Evolutionary conservation across 2,797 vertebrate genomes (phyloP).

Genomic region (Micropoecilia bifurca): DNA sequence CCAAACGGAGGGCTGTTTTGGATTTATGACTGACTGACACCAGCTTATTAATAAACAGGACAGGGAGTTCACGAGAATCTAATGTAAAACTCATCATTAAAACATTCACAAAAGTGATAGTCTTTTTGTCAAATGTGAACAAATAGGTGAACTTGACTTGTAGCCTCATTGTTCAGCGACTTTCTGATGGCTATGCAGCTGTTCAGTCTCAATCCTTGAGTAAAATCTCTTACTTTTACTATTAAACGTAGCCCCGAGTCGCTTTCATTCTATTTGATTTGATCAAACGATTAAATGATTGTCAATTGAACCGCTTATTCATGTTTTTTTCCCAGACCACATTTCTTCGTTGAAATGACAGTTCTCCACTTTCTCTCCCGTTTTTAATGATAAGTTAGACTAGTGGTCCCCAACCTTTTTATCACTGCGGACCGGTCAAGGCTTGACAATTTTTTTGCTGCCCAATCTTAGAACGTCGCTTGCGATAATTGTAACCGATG

Average conservation of each 20-base stretch:
- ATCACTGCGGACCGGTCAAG: too few relatives aligned
- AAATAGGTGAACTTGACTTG: not conserved
- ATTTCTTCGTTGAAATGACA: not conserved
- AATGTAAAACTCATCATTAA: not conserved
- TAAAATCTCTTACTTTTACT: not conserved
- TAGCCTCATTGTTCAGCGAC: not conserved
- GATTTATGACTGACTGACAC: not conserved
- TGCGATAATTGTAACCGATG: too few relatives aligned
- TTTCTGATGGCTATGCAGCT: too few relatives aligned
- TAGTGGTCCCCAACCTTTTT: too few relatives aligned
- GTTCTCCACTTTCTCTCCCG: not conserved
- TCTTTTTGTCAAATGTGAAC: not conserved
- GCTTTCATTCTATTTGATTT: not conserved
- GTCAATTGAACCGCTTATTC: not conserved
- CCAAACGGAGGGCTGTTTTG: not conserved
- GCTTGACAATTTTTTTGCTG: too few relatives aligned
- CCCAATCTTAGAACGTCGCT: too few relatives aligned
- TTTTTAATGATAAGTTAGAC: not conserved
- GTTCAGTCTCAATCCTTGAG: too few relatives aligned
- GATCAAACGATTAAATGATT: not conserved
- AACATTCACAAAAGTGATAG: not conserved
- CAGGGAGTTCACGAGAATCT: not conserved
- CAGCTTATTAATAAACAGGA: not conserved
- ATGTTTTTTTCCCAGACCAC: not conserved
- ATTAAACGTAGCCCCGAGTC: not conserved